These are phyloP conservation scores for Tiliacea citrago DNA, from an alignment of 2,888 invertebrate genomes.

Conservation along the genomic window DNA sequence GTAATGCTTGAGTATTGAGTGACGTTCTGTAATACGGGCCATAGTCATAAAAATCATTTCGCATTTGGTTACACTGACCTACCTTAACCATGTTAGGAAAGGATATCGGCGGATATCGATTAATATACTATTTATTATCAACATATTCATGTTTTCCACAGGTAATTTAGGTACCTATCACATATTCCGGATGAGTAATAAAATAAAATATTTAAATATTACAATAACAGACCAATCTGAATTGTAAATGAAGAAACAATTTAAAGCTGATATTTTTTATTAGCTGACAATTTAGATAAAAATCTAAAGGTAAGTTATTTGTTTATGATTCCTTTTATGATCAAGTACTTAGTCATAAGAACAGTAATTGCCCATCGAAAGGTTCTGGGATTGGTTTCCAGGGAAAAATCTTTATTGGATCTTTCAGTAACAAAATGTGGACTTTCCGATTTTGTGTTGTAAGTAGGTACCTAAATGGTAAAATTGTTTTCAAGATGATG, in stretches of 20 bases:
- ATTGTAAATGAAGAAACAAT: slow-evolving; percentile 47
- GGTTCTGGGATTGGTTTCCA: too few relatives aligned
- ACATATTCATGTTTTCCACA: slow-evolving; percentile 23
- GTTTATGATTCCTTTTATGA: background rate
- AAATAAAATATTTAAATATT: slow-evolving; percentile 46
- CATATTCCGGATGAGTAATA: slow-evolving; percentile 26
- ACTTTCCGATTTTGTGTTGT: background rate
- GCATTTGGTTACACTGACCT: background rate
- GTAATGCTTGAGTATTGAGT: too few relatives aligned
- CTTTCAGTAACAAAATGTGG: background rate
- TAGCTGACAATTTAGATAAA: slow-evolving; percentile 18
- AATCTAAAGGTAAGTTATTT: slow-evolving; percentile 10
- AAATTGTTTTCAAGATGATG: background rate
- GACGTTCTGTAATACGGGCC: too few relatives aligned
- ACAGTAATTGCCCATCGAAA: too few relatives aligned
- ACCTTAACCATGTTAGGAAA: background rate
- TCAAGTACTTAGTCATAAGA: background rate
- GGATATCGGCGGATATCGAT: background rate
- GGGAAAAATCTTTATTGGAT: too few relatives aligned
- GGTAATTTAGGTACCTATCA: background rate
- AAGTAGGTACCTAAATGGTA: background rate
- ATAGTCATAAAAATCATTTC: background rate
- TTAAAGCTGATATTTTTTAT: slow-evolving; percentile 29
- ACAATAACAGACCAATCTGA: slow-evolving; percentile 42
- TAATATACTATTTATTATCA: background rate